Evolutionary conservation across 37 sponge, comb jelly and placozoan species (phyloP).

Genomic region (Chondrosia reniformis): DNA sequence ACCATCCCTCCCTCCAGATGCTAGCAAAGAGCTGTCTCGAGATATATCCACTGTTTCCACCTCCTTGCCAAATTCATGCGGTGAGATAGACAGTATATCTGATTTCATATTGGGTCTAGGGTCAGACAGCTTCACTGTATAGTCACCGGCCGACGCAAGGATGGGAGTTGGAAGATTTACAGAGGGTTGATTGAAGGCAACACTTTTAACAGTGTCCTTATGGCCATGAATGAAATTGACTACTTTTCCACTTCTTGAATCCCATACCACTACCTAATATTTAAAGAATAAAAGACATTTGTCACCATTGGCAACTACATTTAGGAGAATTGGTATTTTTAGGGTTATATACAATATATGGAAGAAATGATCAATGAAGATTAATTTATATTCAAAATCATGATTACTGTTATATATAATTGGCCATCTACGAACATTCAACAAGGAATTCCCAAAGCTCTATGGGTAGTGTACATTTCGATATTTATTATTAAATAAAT

Average conservation of each 20-base stretch:
- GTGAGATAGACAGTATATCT: conserved; percentile 34
- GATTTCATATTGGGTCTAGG: conserved; percentile 48
- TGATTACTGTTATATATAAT: too few species aligned
- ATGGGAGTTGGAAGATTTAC: conserved; percentile 34
- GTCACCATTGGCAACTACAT: too few species aligned
- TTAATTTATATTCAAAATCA: too few species aligned
- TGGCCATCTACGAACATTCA: too few species aligned
- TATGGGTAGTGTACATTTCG: too few species aligned
- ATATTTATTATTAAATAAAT: too few species aligned
- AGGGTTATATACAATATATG: too few species aligned
- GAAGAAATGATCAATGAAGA: background rate
- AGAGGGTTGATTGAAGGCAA: conserved; percentile 58
- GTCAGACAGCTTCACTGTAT: conserved; percentile 57
- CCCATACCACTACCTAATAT: conserved; percentile 84
- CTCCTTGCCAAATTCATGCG: conserved; percentile 66
- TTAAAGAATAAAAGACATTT: too few species aligned
- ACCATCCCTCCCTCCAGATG: conserved; percentile 79
- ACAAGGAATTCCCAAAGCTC: too few species aligned
- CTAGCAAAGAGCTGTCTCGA: conserved; percentile 74
- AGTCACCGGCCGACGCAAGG: conserved; percentile 78
- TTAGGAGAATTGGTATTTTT: too few species aligned
- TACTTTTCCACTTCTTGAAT: conserved; percentile 42
- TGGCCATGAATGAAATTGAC: conserved; percentile 70
- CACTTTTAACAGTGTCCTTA: conserved; percentile 58
- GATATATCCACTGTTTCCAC: conserved; percentile 73